Evolutionary conservation across 2,888 invertebrate species (phyloP).

Genomic region (Andrena hattorfiana): DNA sequence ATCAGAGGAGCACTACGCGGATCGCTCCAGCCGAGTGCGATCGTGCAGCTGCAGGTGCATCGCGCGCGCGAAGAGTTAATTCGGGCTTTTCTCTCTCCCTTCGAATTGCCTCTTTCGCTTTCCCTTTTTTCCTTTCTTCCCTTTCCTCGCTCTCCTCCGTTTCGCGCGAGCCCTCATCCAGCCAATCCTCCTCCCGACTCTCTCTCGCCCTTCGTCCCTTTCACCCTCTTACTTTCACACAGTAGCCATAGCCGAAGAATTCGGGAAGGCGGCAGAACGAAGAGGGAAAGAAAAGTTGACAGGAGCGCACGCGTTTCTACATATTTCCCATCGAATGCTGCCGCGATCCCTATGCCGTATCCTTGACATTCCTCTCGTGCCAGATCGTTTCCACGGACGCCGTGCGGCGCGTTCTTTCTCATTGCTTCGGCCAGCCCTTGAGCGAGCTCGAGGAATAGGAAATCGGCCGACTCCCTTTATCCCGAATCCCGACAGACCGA

Average conservation of each 20-base stretch:
- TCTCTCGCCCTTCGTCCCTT: constrained; percentile 33
- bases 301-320: background rate
- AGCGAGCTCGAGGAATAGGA: background rate
- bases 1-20: background rate
- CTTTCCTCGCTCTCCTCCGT: background rate
- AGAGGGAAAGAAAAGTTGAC: background rate
- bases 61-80: constrained; percentile 74
- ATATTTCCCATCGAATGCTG: constrained; percentile 6
- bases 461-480: constrained; percentile 8
- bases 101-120: constrained; percentile 52
- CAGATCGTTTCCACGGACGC: background rate
- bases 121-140: constrained; percentile 37
- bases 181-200: background rate
- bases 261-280: background rate
- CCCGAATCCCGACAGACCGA: constrained; percentile 3
- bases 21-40: constrained; percentile 58
- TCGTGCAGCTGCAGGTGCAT: constrained; percentile 71
- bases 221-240: background rate
- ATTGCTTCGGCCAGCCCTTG: background rate
- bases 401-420: background rate
- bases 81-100: constrained; percentile 71
- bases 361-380: background rate
- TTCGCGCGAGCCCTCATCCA: background rate
- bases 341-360: background rate
- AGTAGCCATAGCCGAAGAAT: background rate